These are phyloP conservation scores for Leptopterna dolabrata DNA, from an alignment of 2,888 invertebrate genomes.

Conservation along the genomic window DNA sequence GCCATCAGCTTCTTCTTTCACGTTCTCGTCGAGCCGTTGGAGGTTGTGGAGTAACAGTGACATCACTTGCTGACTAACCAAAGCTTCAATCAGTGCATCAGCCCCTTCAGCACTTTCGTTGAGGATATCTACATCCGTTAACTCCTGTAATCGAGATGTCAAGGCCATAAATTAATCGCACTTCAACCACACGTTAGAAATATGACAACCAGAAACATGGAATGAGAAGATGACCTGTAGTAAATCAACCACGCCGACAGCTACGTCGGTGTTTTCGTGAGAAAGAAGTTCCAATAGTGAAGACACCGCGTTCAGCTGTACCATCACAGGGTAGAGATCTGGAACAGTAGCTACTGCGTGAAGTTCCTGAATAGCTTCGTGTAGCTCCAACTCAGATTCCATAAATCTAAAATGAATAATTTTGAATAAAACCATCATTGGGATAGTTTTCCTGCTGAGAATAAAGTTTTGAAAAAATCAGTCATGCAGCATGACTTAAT, in stretches of 20 bases:
- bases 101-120: constrained; percentile 94
- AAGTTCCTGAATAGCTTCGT: constrained; percentile 88
- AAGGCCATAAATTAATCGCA: neutral
- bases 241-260: constrained; percentile 80
- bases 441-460: too few species aligned
- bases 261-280: constrained; percentile 96
- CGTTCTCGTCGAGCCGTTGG: constrained; percentile 89
- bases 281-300: constrained; percentile 91
- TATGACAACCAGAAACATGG: too few species aligned
- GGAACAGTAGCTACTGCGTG: constrained; percentile 95
- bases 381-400: constrained; percentile 94
- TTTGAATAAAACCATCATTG: neutral
- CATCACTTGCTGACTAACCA: constrained; percentile 90
- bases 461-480: too few species aligned
- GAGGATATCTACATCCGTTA: constrained; percentile 96
- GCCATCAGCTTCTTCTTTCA: constrained; percentile 95
- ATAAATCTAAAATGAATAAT: constrained; percentile 76
- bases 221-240: constrained; percentile 75
- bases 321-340: constrained; percentile 91
- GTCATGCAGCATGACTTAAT: too few species aligned
- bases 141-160: constrained; percentile 72
- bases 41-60: constrained; percentile 93
- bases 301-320: constrained; percentile 88
- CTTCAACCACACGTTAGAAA: neutral
- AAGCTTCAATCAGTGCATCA: constrained; percentile 84